These are phyloP conservation scores for Noctua comes DNA, from an alignment of 2,888 invertebrate species.

Conservation along the genomic window DNA sequence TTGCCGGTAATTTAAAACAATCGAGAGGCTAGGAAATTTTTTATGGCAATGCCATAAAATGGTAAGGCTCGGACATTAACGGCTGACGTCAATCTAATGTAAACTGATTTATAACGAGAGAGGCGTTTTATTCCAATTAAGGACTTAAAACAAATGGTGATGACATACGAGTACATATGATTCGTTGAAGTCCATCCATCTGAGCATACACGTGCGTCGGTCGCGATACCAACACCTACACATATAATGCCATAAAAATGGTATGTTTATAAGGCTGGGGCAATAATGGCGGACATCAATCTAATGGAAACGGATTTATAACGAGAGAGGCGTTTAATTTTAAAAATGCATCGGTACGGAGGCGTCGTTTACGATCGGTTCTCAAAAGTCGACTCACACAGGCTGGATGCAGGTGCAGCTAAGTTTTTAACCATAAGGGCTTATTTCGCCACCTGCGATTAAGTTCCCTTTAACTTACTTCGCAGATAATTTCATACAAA, in stretches of 20 bases:
- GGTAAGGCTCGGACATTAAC: constrained; percentile 53
- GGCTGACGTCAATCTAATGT: constrained; percentile 63
- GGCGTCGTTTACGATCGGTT: constrained; percentile 60
- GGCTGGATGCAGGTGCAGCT: constrained; percentile 19
- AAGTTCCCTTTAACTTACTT: too few relatives aligned
- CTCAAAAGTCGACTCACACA: constrained; percentile 52
- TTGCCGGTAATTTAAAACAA: too few relatives aligned
- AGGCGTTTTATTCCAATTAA: constrained; percentile 63
- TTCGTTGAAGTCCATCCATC: not conserved
- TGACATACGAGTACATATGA: not conserved
- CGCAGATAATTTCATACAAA: too few relatives aligned
- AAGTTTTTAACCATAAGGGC: not conserved
- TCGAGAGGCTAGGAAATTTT: too few relatives aligned
- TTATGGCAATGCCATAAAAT: too few relatives aligned
- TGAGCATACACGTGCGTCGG: not conserved
- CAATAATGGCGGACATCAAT: constrained; percentile 65
- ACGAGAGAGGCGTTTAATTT: constrained; percentile 64
- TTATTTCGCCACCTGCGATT: too few relatives aligned
- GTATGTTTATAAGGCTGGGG: constrained; percentile 27
- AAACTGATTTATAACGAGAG: constrained; percentile 63
- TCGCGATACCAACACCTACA: not conserved
- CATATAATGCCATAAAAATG: constrained; percentile 9
- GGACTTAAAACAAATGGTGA: not conserved
- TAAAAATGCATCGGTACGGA: constrained; percentile 67
- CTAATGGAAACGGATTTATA: constrained; percentile 65